Percentiles rank a stretch among this genome's conserved stretches.
Evolutionary conservation across 35 echinoderm and acorn worm species (phyloP).

Genomic region (Holothuria glaberrima): DNA sequence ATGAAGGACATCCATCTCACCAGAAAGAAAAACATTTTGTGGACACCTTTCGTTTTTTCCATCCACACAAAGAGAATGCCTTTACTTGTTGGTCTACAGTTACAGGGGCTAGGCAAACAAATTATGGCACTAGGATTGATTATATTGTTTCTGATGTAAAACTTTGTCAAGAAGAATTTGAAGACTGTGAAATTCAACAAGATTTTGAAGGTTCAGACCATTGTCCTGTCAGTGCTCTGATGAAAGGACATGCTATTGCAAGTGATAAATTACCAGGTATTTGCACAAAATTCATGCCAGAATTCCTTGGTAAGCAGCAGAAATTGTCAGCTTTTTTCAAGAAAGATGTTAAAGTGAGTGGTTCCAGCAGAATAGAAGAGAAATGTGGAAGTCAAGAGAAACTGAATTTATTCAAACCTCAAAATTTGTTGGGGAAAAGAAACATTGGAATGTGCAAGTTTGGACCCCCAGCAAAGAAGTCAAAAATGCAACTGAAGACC

Average conservation of each 20-base stretch:
- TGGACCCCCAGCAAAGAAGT: slow-evolving; percentile 27
- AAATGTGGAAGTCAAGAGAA: no score
- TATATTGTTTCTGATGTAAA: slow-evolving; percentile 83
- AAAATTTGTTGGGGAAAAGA: background rate
- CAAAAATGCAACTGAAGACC: background rate
- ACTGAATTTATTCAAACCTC: no score
- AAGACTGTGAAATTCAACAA: slow-evolving; percentile 82
- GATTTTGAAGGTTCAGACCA: slow-evolving; percentile 97
- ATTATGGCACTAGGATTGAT: slow-evolving; percentile 97
- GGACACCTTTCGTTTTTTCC: slow-evolving; percentile 84
- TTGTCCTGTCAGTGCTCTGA: slow-evolving; percentile 88
- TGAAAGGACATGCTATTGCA: slow-evolving; percentile 48
- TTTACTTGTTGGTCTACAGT: slow-evolving; percentile 95
- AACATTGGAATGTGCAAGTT: slow-evolving; percentile 11
- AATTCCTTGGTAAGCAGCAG: slow-evolving; percentile 87
- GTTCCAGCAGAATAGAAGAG: background rate
- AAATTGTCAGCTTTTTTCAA: slow-evolving; percentile 89
- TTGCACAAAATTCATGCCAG: slow-evolving; percentile 94
- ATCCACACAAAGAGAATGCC: slow-evolving; percentile 71
- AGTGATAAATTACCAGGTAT: slow-evolving; percentile 70
- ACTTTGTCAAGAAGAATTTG: slow-evolving; percentile 72
- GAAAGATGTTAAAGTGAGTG: slow-evolving; percentile 36
- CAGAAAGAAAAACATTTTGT: slow-evolving; percentile 65
- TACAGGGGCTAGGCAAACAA: slow-evolving; percentile 84
- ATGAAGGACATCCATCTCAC: background rate